Evolutionary conservation across 1,140 invertebrate species (phyloP).

Genomic region (Penaeus vannamei): DNA sequence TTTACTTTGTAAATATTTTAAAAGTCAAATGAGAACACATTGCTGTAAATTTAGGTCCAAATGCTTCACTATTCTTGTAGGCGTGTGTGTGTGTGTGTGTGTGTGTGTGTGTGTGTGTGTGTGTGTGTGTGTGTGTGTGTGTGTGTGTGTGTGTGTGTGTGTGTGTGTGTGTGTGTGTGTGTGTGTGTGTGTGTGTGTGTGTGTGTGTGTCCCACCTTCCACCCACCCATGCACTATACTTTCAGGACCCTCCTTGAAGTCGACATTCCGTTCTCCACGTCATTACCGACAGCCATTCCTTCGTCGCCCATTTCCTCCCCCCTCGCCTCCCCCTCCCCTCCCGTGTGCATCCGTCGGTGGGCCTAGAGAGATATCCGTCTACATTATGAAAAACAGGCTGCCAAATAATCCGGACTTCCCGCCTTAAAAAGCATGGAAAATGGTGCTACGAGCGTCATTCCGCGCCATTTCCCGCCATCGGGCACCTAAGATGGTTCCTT

Average conservation of each 20-base stretch:
- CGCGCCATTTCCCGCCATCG: constrained; percentile 43
- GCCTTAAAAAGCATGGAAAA: constrained; percentile 31
- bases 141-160: too few species aligned
- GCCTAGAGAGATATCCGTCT: constrained; percentile 12
- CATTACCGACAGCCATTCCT: neutral
- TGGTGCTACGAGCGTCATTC: constrained; percentile 23
- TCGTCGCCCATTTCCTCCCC: constrained; percentile 7
- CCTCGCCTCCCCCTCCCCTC: neutral
- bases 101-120: too few species aligned
- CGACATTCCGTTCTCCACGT: constrained; percentile 7
- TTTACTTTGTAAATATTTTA: too few species aligned
- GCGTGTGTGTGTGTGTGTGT: too few species aligned
- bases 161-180: too few species aligned
- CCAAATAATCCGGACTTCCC: constrained; percentile 51
- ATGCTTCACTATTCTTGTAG: too few species aligned
- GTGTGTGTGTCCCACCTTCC: too few species aligned
- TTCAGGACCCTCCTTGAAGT: neutral
- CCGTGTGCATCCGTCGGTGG: neutral
- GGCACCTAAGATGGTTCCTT: constrained; percentile 9
- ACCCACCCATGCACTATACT: neutral
- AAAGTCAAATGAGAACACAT: too few species aligned
- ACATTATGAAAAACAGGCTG: constrained; percentile 48
- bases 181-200: too few species aligned
- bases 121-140: too few species aligned
- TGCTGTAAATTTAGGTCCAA: too few species aligned